Percentiles rank a stretch among this genome's conserved stretches.
Conservation (phyloP, 2,888 invertebrate species). For the Scaptomyza cyrtandrae region DNA sequence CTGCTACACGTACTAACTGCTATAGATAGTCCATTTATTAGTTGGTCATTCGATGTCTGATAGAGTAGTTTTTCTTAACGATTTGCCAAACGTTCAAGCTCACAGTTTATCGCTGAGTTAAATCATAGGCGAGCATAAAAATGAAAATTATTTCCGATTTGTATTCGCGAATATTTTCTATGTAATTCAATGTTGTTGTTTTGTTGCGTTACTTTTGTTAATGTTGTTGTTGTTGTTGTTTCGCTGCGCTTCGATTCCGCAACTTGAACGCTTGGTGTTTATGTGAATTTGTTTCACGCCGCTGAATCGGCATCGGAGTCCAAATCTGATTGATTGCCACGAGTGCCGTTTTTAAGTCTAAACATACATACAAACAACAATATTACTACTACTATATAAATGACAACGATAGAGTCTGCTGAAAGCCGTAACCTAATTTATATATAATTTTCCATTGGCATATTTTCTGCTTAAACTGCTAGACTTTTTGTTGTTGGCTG, state of each 20-base stretch:
- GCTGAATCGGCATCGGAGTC: slow-evolving; percentile 23
- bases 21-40: slow-evolving; percentile 18
- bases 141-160: slow-evolving; percentile 48
- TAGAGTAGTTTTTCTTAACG: not conserved
- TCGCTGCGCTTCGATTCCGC: slow-evolving; percentile 52
- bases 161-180: slow-evolving; percentile 37
- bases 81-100: not conserved
- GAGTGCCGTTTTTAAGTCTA: not conserved
- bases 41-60: too few relatives aligned
- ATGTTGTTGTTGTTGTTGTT: slow-evolving; percentile 21
- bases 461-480: slow-evolving; percentile 48
- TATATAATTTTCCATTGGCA: slow-evolving; percentile 58
- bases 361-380: not conserved
- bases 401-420: slow-evolving; percentile 17
- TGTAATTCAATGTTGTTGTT: slow-evolving; percentile 28
- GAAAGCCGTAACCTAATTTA: slow-evolving; percentile 59
- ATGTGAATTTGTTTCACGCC: slow-evolving; percentile 24
- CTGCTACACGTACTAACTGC: not conserved
- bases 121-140: slow-evolving; percentile 20
- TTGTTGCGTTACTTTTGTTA: slow-evolving; percentile 13
- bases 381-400: not conserved
- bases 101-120: slow-evolving; percentile 4
- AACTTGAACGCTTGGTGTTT: slow-evolving; percentile 35
- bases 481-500: slow-evolving; percentile 11
- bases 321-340: slow-evolving; percentile 28